phyloP scores from a whole-genome alignment of 1,140 invertebrate genomes.

The Halesus radiatus region DNA sequence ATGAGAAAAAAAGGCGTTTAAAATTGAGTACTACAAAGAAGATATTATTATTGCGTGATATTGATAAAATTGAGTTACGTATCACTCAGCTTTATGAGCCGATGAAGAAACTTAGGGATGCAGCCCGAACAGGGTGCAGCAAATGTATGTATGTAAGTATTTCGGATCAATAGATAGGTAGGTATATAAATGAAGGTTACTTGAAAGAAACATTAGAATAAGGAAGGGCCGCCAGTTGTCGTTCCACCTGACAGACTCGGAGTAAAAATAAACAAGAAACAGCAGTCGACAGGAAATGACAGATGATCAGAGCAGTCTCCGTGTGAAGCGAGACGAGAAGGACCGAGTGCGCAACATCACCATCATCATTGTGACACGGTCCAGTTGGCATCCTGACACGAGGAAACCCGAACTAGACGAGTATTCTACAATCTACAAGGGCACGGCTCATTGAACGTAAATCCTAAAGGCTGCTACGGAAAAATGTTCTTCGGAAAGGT shows the following conservation, averaged over 20 bases:
- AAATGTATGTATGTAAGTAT: neutral
- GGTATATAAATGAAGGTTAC: neutral
- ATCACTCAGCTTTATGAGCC: no score
- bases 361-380: constrained; percentile 9
- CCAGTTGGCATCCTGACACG: constrained; percentile 12
- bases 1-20: no score
- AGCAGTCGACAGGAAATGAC: constrained; percentile 26
- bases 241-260: neutral
- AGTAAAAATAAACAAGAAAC: neutral
- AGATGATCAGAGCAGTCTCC: neutral
- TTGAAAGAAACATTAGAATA: neutral
- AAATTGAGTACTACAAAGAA: no score
- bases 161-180: neutral
- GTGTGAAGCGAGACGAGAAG: constrained; percentile 29
- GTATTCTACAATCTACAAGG: no score
- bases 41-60: no score
- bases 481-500: no score
- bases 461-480: no score
- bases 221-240: neutral
- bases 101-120: no score
- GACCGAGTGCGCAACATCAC: neutral
- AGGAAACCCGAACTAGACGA: neutral
- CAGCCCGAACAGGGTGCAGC: no score
- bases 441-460: neutral
- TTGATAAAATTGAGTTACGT: no score